Evolutionary conservation across 2,797 vertebrate species (phyloP).

Genomic region (Ateles fusciceps): DNA sequence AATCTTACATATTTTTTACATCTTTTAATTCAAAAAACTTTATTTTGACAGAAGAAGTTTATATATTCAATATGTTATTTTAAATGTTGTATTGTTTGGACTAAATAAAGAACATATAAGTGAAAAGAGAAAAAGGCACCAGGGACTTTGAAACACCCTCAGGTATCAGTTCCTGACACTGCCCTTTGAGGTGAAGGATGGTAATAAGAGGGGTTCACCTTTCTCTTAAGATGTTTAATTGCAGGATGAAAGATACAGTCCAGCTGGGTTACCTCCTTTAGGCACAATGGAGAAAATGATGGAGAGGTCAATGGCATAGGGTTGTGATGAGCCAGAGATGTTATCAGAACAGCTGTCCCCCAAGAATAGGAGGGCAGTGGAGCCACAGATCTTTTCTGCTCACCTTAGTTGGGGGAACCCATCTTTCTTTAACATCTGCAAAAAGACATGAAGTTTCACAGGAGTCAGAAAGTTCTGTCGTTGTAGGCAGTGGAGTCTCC

Average conservation of each 20-base stretch:
- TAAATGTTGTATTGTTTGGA: conserved; percentile 89
- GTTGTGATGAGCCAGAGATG: neutral
- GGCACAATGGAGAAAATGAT: neutral
- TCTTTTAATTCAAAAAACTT: conserved; percentile 86
- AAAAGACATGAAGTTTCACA: neutral
- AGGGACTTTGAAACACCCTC: neutral
- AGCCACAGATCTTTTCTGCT: neutral
- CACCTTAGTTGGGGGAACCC: neutral
- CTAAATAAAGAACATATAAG: conserved; percentile 92
- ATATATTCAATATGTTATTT: conserved; percentile 88
- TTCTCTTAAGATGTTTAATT: neutral
- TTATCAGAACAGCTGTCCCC: neutral
- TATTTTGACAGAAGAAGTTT: conserved; percentile 85
- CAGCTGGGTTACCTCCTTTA: neutral
- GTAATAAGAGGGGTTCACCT: neutral
- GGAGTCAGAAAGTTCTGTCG: neutral
- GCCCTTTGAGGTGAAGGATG: neutral
- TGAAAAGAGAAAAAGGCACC: conserved; percentile 74
- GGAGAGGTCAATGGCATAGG: neutral
- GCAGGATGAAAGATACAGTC: neutral
- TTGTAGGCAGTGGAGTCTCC: neutral
- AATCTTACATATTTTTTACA: conserved; percentile 85
- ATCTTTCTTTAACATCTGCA: neutral
- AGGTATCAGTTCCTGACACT: neutral
- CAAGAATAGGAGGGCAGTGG: neutral